Evolutionary conservation across 2,888 invertebrate genomes (phyloP).

Genomic region (Acanthococcus lagerstroemiae): DNA sequence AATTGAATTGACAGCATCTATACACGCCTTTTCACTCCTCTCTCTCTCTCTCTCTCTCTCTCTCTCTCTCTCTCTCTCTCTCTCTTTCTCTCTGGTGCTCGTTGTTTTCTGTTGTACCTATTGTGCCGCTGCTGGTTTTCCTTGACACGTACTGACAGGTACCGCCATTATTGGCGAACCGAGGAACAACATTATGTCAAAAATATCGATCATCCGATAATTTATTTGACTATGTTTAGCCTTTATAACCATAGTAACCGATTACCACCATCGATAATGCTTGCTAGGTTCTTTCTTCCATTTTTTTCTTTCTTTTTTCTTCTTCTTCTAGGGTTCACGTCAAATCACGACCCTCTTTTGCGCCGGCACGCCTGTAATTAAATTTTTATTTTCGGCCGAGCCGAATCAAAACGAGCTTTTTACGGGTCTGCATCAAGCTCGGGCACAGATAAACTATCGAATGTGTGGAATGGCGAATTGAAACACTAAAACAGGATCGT

Average conservation of each 20-base stretch:
- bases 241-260: conserved; percentile 20
- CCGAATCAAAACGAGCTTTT: no score
- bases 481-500: no score
- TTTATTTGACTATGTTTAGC: conserved; percentile 18
- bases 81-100: no score
- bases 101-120: no score
- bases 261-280: conserved; percentile 1
- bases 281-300: neutral
- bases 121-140: neutral
- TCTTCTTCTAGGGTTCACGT: neutral
- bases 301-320: neutral
- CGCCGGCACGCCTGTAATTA: neutral
- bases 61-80: no score
- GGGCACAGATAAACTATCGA: no score
- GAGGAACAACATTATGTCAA: neutral
- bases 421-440: no score
- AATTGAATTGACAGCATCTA: no score
- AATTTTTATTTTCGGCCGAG: no score
- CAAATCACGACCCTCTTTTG: neutral
- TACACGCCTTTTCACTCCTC: no score
- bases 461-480: no score
- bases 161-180: neutral
- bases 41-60: no score
- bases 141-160: conserved; percentile 15
- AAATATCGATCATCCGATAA: conserved; percentile 16